Conservation (phyloP, 2,888 invertebrate species). For the Latheticus oryzae region DNA sequence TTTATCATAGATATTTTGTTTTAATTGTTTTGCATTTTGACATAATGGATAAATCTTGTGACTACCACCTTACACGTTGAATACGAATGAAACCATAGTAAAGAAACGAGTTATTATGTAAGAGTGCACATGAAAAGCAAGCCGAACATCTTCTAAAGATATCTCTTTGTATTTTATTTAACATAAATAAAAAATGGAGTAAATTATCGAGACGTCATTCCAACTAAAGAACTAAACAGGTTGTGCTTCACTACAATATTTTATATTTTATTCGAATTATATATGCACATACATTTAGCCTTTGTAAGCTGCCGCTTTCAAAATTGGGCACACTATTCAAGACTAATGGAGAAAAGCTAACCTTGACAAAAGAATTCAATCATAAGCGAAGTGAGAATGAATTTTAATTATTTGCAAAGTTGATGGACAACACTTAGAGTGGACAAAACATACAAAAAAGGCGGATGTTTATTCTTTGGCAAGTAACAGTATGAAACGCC, state of each 20-base stretch:
- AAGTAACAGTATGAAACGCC: too few species aligned
- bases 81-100: constrained; percentile 42
- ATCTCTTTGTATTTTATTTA: constrained; percentile 25
- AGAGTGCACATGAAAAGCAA: constrained; percentile 32
- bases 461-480: too few species aligned
- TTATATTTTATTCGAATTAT: constrained; percentile 60
- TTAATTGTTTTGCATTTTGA: too few species aligned
- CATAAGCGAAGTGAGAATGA: constrained; percentile 31
- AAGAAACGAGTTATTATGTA: constrained; percentile 49
- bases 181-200: constrained; percentile 44
- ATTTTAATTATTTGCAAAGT: constrained; percentile 31
- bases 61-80: constrained; percentile 53
- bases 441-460: too few species aligned
- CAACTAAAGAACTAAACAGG: constrained; percentile 56
- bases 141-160: constrained; percentile 27
- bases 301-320: constrained; percentile 59
- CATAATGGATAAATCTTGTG: too few species aligned
- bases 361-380: constrained; percentile 27
- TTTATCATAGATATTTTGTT: too few species aligned
- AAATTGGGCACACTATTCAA: constrained; percentile 42
- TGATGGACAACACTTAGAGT: too few species aligned
- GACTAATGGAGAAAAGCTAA: constrained; percentile 42
- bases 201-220: constrained; percentile 56
- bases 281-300: constrained; percentile 59
- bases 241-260: constrained; percentile 58